A percentile compares a stretch with the other conserved stretches of the same genome.
Conservation (phyloP, 2,888 invertebrate genomes). For the Pseudoips prasinana region DNA sequence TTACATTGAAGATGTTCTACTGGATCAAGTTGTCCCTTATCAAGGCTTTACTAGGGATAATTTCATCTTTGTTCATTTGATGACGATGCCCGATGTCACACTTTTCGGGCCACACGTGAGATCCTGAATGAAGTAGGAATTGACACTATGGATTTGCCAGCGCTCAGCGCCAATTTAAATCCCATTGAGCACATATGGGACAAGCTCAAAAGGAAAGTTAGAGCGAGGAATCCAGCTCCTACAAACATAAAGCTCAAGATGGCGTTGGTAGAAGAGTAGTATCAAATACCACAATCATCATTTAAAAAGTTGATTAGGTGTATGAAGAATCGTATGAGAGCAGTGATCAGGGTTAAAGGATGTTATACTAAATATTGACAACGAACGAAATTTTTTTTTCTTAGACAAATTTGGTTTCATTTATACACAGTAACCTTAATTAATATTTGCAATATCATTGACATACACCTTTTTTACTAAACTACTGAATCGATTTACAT, state of each 20-base stretch:
- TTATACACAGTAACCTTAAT: no score
- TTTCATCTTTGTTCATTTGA: slow-evolving; percentile 12
- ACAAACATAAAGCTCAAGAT: slow-evolving; percentile 2
- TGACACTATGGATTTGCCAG: slow-evolving; percentile 24
- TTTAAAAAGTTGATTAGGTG: background rate
- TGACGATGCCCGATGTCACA: slow-evolving; percentile 11
- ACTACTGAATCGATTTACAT: no score
- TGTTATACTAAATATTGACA: background rate
- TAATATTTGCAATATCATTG: no score
- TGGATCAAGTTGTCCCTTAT: slow-evolving; percentile 4
- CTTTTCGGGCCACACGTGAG: slow-evolving; percentile 1
- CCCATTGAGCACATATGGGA: slow-evolving; percentile 19
- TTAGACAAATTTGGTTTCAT: no score
- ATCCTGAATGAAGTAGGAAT: slow-evolving; percentile 2
- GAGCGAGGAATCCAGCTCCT: slow-evolving; percentile 2
- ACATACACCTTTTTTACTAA: no score
- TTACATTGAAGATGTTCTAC: slow-evolving; percentile 6
- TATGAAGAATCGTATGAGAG: background rate
- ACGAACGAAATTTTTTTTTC: no score
- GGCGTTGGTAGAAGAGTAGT: slow-evolving; percentile 1
- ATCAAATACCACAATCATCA: background rate
- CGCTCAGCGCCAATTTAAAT: slow-evolving; percentile 29
- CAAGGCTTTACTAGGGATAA: slow-evolving; percentile 7
- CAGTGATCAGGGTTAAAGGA: background rate
- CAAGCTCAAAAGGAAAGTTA: slow-evolving; percentile 10